Base-by-base conservation (phyloP, 1,140 invertebrate genomes). In the Nilaparvata lugens region DNA sequence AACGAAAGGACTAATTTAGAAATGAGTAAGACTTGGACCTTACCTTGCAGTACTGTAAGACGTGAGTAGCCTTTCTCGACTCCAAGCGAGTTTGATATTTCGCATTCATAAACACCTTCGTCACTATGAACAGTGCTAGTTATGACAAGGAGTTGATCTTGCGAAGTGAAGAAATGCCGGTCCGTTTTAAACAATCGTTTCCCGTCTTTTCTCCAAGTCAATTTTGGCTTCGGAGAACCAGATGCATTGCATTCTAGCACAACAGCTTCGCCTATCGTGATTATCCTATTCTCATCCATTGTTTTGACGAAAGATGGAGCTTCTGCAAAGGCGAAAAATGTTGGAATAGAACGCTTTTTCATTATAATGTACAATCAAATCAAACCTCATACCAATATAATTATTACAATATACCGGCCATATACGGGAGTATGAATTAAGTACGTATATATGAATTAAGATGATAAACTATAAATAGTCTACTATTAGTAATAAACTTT, bases 121-220 rank as follows among this genome's bases (percentile, higher is more conserved):
- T 97, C 94, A 45, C 76, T 78, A 1, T 78, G 70, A 64, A 85
- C 77, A 2, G 88, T 86, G 67, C 89, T 84, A 18, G 92, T 84
- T 64, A 96, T 95, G 25, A 96, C 85, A 25, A 97, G 74, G 18
- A 95, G 73, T 70, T 95, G 91, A 76, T 91, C 84, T 72, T 90
- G 87, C 28, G 84, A 86, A 0, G 90, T 88, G 60, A 94, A 89
- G 70, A 89, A 93, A 70, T 88, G 83, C 62, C 81, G 77, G 40
- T 66, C 55, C 0, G 86, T 85, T 25, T 78, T 74, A n/a, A 79
- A 74, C 19, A 96, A 76, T 1, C 83, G 79, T 56, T 81, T 78
- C 23, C 85, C 87, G 75, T 96, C 87, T 78, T 96, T 96, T 14
- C 81, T 81, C 95, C 95, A 98, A 11, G 81, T 82, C n/a, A 97